phyloP scores from a whole-genome alignment of 2,113 vertebrate species.

The Gallinago jamesoni region DNA sequence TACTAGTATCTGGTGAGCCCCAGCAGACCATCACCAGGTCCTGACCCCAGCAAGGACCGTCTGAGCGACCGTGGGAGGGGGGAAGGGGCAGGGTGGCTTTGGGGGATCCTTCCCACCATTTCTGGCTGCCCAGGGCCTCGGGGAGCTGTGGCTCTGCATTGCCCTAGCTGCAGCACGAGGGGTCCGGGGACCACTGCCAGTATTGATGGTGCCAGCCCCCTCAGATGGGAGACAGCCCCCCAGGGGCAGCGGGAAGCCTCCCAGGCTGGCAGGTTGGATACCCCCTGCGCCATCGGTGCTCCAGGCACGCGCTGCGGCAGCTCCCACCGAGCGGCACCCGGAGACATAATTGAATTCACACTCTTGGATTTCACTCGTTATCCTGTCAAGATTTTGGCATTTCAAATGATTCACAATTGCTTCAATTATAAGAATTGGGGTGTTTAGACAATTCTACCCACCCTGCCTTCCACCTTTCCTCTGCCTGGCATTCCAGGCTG shows the following conservation, averaged over 20 bases:
- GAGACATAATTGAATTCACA: conserved; percentile 57
- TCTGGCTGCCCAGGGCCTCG: neutral
- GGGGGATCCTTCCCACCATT: neutral
- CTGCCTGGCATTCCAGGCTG: neutral
- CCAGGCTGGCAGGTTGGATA: neutral
- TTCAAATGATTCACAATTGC: conserved; percentile 62
- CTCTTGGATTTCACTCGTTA: conserved; percentile 52
- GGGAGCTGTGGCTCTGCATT: neutral
- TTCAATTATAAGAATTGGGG: conserved; percentile 59
- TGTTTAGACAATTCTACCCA: conserved; percentile 62
- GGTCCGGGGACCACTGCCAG: neutral
- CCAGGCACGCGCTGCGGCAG: neutral
- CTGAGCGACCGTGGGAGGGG: neutral
- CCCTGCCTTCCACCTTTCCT: conserved; percentile 17
- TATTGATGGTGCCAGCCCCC: neutral
- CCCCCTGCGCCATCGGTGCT: rapidly evolving
- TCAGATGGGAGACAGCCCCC: rapidly evolving
- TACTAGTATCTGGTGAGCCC: rapidly evolving
- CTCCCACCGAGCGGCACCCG: neutral
- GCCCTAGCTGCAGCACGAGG: neutral
- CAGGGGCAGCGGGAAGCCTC: rapidly evolving
- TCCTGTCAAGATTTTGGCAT: conserved; percentile 62
- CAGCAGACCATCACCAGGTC: rapidly evolving
- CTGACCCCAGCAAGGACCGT: neutral
- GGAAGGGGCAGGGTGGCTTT: rapidly evolving